Evolutionary conservation across 2,113 vertebrate genomes (phyloP).

Genomic region (Tragelaphus scriptus): DNA sequence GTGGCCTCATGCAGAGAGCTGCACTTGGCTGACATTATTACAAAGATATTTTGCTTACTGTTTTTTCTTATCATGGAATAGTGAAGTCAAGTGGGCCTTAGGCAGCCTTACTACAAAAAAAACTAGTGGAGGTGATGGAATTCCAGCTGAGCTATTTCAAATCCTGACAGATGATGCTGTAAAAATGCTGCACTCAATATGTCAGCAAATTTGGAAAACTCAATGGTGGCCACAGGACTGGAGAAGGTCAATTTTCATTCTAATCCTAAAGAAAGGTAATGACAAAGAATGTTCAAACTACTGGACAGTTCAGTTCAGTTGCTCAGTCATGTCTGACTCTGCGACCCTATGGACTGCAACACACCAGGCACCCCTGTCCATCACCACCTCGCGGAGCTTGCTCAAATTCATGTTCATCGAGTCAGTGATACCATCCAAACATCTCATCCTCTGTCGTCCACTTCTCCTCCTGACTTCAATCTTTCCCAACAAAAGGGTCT

Average conservation of each 20-base stretch:
- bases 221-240: not conserved
- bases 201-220: not conserved
- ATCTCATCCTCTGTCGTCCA: not conserved
- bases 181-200: not conserved
- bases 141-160: not conserved
- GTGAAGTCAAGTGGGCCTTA: too few species aligned
- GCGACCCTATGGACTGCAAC: not conserved
- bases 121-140: too few species aligned
- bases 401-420: not conserved
- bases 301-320: not conserved
- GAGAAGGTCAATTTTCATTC: not conserved
- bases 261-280: not conserved
- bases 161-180: not conserved
- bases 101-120: too few species aligned
- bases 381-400: accelerated
- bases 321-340: not conserved
- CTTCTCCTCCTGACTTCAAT: not conserved
- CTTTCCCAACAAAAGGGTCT: not conserved
- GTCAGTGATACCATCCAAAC: not conserved
- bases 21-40: too few species aligned
- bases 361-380: not conserved
- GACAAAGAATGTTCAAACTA: not conserved
- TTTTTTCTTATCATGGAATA: too few species aligned
- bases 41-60: too few species aligned
- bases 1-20: too few species aligned